These are phyloP conservation scores for Abscondita cerata DNA, from an alignment of 2,888 invertebrate genomes.

Conservation along the genomic window DNA sequence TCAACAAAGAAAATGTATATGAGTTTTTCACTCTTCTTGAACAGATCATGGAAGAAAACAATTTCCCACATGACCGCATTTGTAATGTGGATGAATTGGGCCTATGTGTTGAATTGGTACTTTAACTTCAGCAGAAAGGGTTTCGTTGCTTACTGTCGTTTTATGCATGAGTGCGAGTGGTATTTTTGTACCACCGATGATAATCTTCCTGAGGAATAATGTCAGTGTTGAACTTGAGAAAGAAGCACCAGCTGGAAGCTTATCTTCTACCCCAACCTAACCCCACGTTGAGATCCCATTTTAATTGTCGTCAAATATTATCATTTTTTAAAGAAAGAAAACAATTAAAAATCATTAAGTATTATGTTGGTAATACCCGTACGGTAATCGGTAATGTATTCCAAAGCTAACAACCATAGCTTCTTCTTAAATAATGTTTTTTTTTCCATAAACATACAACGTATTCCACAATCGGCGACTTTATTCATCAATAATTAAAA, in stretches of 20 bases:
- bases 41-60: neutral
- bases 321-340: neutral
- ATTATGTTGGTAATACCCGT: too few species aligned
- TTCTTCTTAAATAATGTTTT: neutral
- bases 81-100: too few species aligned
- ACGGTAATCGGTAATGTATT: neutral
- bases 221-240: neutral
- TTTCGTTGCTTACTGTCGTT: neutral
- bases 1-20: neutral
- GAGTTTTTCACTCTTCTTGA: neutral
- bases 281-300: neutral
- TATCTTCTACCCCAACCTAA: neutral
- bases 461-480: neutral
- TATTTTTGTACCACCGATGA: neutral
- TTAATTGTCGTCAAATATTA: neutral
- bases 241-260: neutral
- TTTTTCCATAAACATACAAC: neutral
- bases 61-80: neutral
- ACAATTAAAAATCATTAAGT: neutral
- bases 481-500: neutral
- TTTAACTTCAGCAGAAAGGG: neutral
- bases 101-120: neutral
- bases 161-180: neutral
- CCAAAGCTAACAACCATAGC: neutral
- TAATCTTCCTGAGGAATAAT: neutral